Conservation (phyloP, 2,113 vertebrate genomes). For the Trichomycterus rosablanca region DNA sequence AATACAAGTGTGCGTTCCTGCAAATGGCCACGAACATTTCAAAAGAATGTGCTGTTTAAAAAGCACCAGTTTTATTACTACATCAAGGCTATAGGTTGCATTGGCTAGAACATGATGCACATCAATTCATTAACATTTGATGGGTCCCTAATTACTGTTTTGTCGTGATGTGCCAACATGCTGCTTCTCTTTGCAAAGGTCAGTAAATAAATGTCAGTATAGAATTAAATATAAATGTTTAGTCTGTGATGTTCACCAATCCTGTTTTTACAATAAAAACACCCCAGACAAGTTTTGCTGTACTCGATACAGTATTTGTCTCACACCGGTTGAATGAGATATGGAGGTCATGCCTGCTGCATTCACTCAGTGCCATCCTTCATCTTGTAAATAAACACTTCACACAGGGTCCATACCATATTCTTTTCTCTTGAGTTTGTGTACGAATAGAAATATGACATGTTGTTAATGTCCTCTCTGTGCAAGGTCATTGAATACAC, state of each 20-base stretch:
- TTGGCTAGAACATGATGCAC: too few species aligned
- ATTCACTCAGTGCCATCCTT: conserved; percentile 15
- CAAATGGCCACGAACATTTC: not conserved
- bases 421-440: too few species aligned
- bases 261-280: too few species aligned
- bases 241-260: not conserved
- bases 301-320: not conserved
- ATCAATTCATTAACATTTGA: too few species aligned
- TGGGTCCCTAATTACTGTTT: too few species aligned
- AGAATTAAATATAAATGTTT: not conserved
- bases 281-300: too few species aligned
- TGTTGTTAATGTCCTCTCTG: too few species aligned
- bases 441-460: too few species aligned
- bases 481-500: too few species aligned
- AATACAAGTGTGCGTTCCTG: not conserved
- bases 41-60: not conserved
- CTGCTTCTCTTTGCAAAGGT: conserved; percentile 13
- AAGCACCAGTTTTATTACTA: too few species aligned
- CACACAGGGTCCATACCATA: not conserved
- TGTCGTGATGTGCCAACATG: too few species aligned
- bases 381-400: not conserved
- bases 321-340: conserved; percentile 35
- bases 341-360: conserved; percentile 28
- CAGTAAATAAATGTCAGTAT: conserved; percentile 1
- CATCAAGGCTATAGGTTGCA: too few species aligned